Evolutionary conservation across 30 jellyfish, hydroid and myxozoan species (phyloP), one percentile per base, ranked within the genome.

Genomic region (Cassiopea andromeda): DNA sequence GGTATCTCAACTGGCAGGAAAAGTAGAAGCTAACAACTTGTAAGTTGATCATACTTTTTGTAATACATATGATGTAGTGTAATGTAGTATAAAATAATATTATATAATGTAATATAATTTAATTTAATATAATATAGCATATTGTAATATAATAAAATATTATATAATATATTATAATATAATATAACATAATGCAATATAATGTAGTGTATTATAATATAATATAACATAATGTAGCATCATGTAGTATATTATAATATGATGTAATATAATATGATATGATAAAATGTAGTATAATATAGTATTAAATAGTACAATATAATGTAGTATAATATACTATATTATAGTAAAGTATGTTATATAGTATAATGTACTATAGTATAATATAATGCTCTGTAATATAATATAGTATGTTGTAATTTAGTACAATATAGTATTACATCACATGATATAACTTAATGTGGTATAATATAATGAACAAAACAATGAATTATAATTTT

Each of bases 1-100:
- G 69, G 94, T 90, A n/a, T 92, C 92, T 19, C 90, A 85, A 48
- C 83, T 94, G 15, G 86, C 89, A 0, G 82, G 71, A n/a, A 84
- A 75, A 45, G 54, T 94, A 15, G 94, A 94, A 49, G 97, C 92
- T 60, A 85, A 76, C 58, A 76, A 85, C 78, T 60, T 89, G 98
- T 94, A 77, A 94, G 98, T 81, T 18, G n/a, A 15, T 16, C n/a
- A 0, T n/a, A 1, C 57, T 6, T 19, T 70, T 38, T 70, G 27
- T 18, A 15, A 9, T 64, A 5, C 73, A 9, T 14, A 2, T 64
- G 0, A 7, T 7, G 1, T 5, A 64, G 27, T 64, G 73, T 4
- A 64, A 7, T 13, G 73, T 14, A 5, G 15, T 64, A 17, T 4
- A 64, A 2, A 5, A 17, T 27, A 4, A 7, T 64, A 17, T 14